Evolutionary conservation across 2,113 vertebrate species (phyloP).

Genomic region (Spermophilus dauricus): DNA sequence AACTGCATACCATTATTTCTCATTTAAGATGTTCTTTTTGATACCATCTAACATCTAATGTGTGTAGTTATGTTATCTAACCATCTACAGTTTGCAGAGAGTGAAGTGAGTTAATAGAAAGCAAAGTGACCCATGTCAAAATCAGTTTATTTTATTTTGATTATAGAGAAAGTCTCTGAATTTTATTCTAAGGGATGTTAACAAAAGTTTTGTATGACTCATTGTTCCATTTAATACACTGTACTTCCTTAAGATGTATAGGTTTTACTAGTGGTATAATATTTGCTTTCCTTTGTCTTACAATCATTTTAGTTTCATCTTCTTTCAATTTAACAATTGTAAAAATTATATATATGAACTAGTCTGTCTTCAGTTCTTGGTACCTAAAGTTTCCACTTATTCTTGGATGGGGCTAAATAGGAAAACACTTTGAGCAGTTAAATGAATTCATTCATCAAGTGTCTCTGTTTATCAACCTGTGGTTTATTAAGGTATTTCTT

Average conservation of each 20-base stretch:
- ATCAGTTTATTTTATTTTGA: background rate
- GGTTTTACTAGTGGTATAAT: background rate
- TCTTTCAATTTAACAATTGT: background rate
- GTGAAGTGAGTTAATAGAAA: background rate
- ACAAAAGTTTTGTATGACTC: background rate
- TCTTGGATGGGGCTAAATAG: background rate
- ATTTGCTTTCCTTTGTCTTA: background rate
- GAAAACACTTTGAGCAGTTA: background rate
- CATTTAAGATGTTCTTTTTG: background rate
- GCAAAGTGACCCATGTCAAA: background rate
- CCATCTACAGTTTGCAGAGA: background rate
- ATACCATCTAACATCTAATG: background rate
- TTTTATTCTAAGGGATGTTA: background rate
- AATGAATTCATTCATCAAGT: background rate
- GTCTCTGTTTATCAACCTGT: background rate
- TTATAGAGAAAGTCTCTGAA: background rate
- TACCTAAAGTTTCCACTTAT: background rate
- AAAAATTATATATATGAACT: background rate
- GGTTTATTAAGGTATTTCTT: background rate
- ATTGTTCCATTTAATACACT: background rate
- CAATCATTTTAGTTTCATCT: background rate
- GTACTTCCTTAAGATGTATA: background rate
- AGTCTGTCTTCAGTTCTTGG: background rate
- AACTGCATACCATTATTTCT: background rate
- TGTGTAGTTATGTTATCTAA: background rate